phyloP scores from a whole-genome alignment of 2,113 vertebrate species.

The Rynchops niger region DNA sequence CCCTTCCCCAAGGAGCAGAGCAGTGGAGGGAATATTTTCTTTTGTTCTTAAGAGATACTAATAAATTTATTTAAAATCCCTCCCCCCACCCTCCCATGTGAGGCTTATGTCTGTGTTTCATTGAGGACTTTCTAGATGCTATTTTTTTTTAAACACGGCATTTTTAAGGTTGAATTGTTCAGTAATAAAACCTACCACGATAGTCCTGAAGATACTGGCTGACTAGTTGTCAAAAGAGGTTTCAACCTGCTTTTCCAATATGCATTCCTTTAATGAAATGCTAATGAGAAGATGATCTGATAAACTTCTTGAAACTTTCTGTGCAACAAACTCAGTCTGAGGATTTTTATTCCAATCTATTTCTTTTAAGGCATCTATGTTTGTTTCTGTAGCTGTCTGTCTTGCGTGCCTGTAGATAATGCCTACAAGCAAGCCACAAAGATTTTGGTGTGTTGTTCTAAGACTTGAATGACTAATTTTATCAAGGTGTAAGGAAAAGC shows the following conservation, averaged over 20 bases:
- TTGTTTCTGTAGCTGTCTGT: conserved; percentile 2
- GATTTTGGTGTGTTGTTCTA: neutral
- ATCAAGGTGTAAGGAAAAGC: neutral
- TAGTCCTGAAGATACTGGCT: neutral
- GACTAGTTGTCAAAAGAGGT: neutral
- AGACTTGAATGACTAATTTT: conserved; percentile 24
- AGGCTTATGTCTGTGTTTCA: neutral
- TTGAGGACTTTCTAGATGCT: neutral
- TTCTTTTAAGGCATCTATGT: neutral
- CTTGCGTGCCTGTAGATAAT: neutral
- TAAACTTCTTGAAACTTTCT: neutral
- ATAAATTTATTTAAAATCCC: neutral
- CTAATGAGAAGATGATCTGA: neutral
- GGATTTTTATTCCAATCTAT: neutral
- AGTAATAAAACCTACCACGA: neutral
- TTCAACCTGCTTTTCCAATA: neutral
- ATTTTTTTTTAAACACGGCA: neutral
- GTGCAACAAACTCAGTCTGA: neutral
- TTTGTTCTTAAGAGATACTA: neutral
- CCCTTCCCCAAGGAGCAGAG: neutral
- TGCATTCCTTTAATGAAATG: neutral
- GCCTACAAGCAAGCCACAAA: neutral
- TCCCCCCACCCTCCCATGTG: neutral
- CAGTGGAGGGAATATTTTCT: neutral
- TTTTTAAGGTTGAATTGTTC: neutral